phyloP scores from a whole-genome alignment of 2,113 vertebrate species.

The Vombatus ursinus region DNA sequence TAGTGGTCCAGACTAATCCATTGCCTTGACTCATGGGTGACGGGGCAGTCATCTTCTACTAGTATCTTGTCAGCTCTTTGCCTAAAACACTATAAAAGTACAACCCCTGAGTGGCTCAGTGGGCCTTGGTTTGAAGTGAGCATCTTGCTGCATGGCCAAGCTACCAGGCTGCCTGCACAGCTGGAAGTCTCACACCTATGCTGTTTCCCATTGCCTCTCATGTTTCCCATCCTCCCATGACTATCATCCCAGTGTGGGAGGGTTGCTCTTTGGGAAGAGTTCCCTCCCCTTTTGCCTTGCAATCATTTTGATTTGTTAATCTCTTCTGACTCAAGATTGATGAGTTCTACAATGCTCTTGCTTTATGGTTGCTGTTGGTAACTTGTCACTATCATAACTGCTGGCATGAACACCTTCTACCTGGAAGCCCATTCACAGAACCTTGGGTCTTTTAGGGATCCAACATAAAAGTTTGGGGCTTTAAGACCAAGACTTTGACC shows the following conservation, averaged over 20 bases:
- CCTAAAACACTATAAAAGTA: not conserved
- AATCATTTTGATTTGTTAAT: not conserved
- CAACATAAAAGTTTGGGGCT: too few relatives aligned
- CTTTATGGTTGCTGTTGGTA: too few relatives aligned
- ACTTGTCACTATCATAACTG: too few relatives aligned
- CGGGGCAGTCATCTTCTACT: not conserved
- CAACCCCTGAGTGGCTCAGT: not conserved
- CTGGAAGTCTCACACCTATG: not conserved
- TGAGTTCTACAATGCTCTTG: too few relatives aligned
- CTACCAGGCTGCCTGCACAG: not conserved
- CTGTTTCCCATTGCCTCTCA: not conserved
- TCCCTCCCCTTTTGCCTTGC: not conserved
- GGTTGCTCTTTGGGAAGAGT: not conserved
- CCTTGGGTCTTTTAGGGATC: too few relatives aligned
- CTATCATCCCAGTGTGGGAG: not conserved
- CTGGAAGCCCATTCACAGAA: too few relatives aligned
- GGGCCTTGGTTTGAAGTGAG: not conserved
- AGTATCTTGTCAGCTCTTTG: not conserved
- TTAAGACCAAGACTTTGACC: too few relatives aligned
- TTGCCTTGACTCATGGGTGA: not conserved
- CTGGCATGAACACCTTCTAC: too few relatives aligned
- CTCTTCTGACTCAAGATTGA: too few relatives aligned
- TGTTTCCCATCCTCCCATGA: not conserved
- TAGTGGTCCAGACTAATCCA: not conserved
- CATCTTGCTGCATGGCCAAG: not conserved